These are phyloP conservation scores for Parazoanthus atlanticus DNA, from an alignment of 92 coral and sea anemone genomes.

Conservation along the genomic window DNA sequence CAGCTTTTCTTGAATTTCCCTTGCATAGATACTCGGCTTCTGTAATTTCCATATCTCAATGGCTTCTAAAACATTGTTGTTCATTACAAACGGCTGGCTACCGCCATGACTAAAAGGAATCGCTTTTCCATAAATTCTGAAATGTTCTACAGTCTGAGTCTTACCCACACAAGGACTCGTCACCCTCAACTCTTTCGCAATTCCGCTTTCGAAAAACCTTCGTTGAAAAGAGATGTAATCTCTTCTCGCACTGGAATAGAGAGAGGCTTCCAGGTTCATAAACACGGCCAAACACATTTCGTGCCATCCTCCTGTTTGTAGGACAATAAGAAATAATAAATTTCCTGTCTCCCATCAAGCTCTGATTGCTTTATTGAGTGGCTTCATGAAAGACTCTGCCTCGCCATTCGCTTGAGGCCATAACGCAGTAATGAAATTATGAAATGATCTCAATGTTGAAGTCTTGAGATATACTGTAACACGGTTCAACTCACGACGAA, in stretches of 20 bases:
- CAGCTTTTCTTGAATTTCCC: too few species aligned
- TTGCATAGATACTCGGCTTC: too few species aligned
- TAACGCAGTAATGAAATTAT: too few species aligned
- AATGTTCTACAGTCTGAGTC: slow-evolving; percentile 39
- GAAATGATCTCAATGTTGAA: too few species aligned
- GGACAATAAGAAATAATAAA: too few species aligned
- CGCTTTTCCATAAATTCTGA: slow-evolving; percentile 33
- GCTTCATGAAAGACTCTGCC: slow-evolving; percentile 52
- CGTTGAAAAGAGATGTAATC: slow-evolving; percentile 12
- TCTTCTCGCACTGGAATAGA: too few species aligned
- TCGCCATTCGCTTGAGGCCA: slow-evolving; percentile 58
- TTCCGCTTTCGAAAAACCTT: slow-evolving; percentile 26
- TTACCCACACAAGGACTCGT: slow-evolving; percentile 29
- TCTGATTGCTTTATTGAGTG: slow-evolving; percentile 44
- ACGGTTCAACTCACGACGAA: too few species aligned
- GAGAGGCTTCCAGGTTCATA: too few species aligned
- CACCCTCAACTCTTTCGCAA: slow-evolving; percentile 34
- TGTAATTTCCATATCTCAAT: too few species aligned
- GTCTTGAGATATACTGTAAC: too few species aligned
- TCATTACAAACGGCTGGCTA: slow-evolving; percentile 7
- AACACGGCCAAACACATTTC: too few species aligned
- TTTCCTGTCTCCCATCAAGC: slow-evolving; percentile 14
- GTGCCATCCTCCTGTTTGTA: too few species aligned
- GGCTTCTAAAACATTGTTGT: slow-evolving; percentile 13
- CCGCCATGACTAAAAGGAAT: slow-evolving; percentile 14